A percentile compares a stretch with the other conserved stretches of the same genome.
Conservation (phyloP, 92 coral and sea anemone genomes). For the Paramuricea clavata region DNA sequence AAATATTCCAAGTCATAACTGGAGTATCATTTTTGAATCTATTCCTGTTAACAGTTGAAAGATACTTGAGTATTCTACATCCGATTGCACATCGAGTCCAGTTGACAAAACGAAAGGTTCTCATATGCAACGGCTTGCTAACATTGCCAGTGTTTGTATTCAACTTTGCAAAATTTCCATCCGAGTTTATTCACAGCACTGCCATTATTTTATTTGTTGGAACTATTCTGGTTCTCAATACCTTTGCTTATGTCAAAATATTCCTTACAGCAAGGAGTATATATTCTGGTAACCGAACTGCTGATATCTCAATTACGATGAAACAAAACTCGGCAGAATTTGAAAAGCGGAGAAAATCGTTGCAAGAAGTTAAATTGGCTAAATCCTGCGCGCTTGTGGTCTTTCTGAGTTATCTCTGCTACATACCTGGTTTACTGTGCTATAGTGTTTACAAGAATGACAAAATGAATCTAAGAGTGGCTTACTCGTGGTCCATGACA, state of each 20-base stretch:
- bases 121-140: background rate
- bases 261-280: background rate
- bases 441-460: background rate
- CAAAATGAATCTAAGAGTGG: background rate
- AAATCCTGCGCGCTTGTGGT: background rate
- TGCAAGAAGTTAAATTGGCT: background rate
- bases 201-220: background rate
- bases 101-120: background rate
- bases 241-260: background rate
- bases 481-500: background rate
- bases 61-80: background rate
- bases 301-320: background rate
- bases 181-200: background rate
- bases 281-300: background rate
- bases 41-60: background rate
- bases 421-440: background rate
- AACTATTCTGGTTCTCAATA: background rate
- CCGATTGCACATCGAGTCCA: background rate
- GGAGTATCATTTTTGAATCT: background rate
- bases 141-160: background rate
- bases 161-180: background rate
- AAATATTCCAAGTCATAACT: background rate
- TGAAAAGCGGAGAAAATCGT: background rate
- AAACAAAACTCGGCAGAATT: background rate
- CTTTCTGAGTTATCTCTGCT: background rate